These are phyloP conservation scores for Cremastinae sp. DNA, from an alignment of 2,888 invertebrate genomes.

Conservation along the genomic window DNA sequence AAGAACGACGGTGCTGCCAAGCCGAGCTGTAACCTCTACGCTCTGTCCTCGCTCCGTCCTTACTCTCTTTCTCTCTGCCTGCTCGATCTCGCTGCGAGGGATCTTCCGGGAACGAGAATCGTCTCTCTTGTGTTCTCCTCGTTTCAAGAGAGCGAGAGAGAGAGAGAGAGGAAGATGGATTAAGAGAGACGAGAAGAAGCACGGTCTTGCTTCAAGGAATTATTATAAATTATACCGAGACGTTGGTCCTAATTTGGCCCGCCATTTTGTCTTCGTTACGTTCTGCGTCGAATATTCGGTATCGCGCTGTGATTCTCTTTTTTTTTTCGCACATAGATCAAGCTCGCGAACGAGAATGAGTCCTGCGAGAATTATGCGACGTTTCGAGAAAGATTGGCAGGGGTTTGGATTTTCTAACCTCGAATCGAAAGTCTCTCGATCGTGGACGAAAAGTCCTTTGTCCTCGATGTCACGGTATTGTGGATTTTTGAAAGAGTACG, in stretches of 20 bases:
- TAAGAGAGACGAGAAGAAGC: constrained; percentile 5
- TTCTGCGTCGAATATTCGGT: constrained; percentile 1
- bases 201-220: constrained; percentile 48
- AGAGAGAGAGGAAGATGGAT: constrained; percentile 5
- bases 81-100: constrained; percentile 54
- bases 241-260: constrained; percentile 3
- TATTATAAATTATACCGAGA: constrained; percentile 49
- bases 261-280: background rate
- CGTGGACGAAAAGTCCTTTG: no score
- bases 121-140: constrained; percentile 49
- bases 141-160: constrained; percentile 11
- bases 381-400: no score
- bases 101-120: constrained; percentile 62
- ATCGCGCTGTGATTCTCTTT: no score
- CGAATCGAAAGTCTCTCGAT: no score
- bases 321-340: no score
- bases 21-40: constrained; percentile 23
- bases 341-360: no score
- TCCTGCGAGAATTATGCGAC: no score
- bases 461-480: no score
- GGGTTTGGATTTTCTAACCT: no score
- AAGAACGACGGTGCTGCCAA: constrained; percentile 14
- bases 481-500: background rate
- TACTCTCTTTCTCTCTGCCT: constrained; percentile 11
- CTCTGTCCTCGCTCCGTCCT: constrained; percentile 35